These are phyloP conservation scores for Alexandromys fortis DNA, from an alignment of 2,113 vertebrate genomes.

Conservation along the genomic window DNA sequence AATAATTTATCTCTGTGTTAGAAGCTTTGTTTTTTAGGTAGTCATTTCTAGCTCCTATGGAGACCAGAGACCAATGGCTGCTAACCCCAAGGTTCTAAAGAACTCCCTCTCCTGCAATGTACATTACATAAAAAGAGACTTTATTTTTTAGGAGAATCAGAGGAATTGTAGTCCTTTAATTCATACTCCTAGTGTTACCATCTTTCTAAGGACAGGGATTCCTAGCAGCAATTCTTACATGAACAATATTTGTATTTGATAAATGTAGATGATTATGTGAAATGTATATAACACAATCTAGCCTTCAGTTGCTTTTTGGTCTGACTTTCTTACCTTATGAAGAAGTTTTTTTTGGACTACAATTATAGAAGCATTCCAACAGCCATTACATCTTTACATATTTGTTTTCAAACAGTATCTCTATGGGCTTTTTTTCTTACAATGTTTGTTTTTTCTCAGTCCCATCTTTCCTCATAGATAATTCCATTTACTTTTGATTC, in stretches of 20 bases:
- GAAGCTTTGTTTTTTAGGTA: neutral
- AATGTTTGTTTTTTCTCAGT: neutral
- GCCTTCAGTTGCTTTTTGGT: slow-evolving; percentile 24
- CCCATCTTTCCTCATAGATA: slow-evolving; percentile 29
- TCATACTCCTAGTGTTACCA: neutral
- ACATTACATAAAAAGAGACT: neutral
- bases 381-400: neutral
- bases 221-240: neutral
- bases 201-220: slow-evolving; percentile 22
- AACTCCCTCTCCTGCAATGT: neutral
- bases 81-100: slow-evolving; percentile 25
- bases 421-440: neutral
- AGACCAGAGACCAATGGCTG: neutral
- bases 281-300: neutral
- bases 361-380: slow-evolving; percentile 46
- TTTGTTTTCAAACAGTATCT: slow-evolving; percentile 20
- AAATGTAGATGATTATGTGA: neutral
- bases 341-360: neutral
- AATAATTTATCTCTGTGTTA: slow-evolving; percentile 12
- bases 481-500: slow-evolving; percentile 20
- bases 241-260: slow-evolving; percentile 24
- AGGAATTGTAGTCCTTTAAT: slow-evolving; percentile 19
- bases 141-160: slow-evolving; percentile 24
- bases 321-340: neutral
- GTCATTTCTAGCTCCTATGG: neutral